Conservation (phyloP, 2,888 invertebrate genomes). For the Pterostichus madidus region DNA sequence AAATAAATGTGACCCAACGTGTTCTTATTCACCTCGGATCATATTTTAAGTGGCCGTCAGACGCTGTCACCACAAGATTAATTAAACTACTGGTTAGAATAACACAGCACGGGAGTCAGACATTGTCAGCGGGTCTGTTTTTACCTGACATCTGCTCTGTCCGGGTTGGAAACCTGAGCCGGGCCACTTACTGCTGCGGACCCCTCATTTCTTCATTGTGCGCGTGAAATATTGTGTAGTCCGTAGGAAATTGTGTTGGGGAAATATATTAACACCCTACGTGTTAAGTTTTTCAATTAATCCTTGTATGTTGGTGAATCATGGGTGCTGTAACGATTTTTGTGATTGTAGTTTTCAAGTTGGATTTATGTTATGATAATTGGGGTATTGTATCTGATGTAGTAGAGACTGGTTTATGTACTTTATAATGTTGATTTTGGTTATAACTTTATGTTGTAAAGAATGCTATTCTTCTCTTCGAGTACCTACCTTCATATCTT, state of each 20-base stretch:
- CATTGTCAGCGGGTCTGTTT: slow-evolving; percentile 65
- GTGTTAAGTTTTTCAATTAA: slow-evolving; percentile 62
- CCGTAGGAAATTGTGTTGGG: slow-evolving; percentile 58
- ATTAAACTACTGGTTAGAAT: slow-evolving; percentile 65
- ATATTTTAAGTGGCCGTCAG: slow-evolving; percentile 66
- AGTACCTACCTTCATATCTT: neutral
- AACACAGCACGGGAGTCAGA: slow-evolving; percentile 59
- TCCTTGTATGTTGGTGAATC: slow-evolving; percentile 29
- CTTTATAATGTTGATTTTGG: slow-evolving; percentile 39
- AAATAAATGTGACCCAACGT: slow-evolving; percentile 63
- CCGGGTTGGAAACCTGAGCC: slow-evolving; percentile 44
- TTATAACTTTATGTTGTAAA: slow-evolving; percentile 26
- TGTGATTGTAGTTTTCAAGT: slow-evolving; percentile 23
- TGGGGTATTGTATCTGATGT: slow-evolving; percentile 32
- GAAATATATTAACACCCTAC: slow-evolving; percentile 59
- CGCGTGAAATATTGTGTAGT: slow-evolving; percentile 54
- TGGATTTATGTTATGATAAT: slow-evolving; percentile 47
- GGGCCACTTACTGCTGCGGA: slow-evolving; percentile 36
- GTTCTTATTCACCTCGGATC: slow-evolving; percentile 60
- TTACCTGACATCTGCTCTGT: slow-evolving; percentile 66
- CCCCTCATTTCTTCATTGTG: slow-evolving; percentile 61
- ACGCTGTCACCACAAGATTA: slow-evolving; percentile 65
- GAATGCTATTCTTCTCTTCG: slow-evolving; percentile 2
- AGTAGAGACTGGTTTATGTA: slow-evolving; percentile 12
- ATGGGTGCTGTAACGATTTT: slow-evolving; percentile 51